Base-by-base conservation (phyloP, 2,888 invertebrate genomes). In the Spatulosminthurus flaviceps region DNA sequence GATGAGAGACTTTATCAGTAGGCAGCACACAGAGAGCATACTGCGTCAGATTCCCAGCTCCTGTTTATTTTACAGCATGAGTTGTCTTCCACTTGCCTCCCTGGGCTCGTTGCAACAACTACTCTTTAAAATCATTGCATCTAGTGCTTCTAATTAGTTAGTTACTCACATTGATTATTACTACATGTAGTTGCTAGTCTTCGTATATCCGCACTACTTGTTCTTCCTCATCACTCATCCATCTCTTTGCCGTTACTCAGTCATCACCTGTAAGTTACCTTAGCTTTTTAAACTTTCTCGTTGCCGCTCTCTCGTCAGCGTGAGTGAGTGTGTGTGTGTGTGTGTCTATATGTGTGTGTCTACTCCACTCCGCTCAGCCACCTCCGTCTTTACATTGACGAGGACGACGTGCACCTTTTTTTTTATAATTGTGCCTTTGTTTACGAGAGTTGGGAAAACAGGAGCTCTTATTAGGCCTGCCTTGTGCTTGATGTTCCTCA, bases 21-120 rank as follows among this genome's bases (percentile, higher is more conserved):
- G 84, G 84, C 84, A 84, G 84, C 82, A 81, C 81, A 81, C 79
- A 78, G 71, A 81, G 82, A 81, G 81, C 83, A 84, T 80, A 83
- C 84, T 83, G 84, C 85, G 85, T 85, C 85, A 85, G 84, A 85
- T 85, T 85, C 84, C 81, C 83, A 84, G 81, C 83, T 82, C 82
- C 83, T 84, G 84, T 85, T 85, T 85, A 85, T 84, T 85, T 85
- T 85, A 85, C 84, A 84, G 82, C 83, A 79, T 76, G 74, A 60
- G 70, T 69, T 24, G 61, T 73, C 61, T 21, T 81, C 82, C 84
- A 82, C 84, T 85, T 81, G 80, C 83, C 80, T 82, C 78, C 64
- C 28, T 67, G 77, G 76, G 29, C 42, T 80, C 66, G 66, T 71
- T 64, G 26, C 51, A 77, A 43, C 77, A 80, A 77, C 80, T 77